phyloP scores from a whole-genome alignment of 2,797 vertebrate species.

The Mareca penelope region DNA sequence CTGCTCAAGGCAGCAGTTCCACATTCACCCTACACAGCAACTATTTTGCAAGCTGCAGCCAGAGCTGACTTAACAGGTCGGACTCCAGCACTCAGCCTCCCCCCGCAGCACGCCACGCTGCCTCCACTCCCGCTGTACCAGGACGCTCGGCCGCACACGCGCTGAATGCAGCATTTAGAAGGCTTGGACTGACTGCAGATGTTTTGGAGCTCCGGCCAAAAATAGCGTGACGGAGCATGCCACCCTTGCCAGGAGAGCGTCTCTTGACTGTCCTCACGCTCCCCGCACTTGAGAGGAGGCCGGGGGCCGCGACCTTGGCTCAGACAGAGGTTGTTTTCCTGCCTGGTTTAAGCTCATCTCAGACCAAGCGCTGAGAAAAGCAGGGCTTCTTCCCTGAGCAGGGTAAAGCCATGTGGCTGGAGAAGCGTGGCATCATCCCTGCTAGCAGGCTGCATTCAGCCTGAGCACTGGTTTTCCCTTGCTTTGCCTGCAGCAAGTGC shows the following conservation, averaged over 20 bases:
- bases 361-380: background rate
- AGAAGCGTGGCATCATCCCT: background rate
- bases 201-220: slow-evolving; percentile 38
- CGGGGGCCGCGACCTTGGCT: background rate
- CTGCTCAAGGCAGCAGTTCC: background rate
- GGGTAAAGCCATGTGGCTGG: rapidly evolving
- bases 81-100: background rate
- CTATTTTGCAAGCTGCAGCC: background rate
- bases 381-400: background rate
- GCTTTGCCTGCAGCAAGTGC: background rate
- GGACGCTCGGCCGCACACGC: slow-evolving; percentile 4
- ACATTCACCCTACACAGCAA: background rate
- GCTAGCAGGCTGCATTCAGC: background rate
- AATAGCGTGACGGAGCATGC: background rate
- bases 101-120: background rate
- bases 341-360: background rate
- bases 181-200: slow-evolving; percentile 8
- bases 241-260: background rate
- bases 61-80: background rate
- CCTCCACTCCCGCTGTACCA: background rate
- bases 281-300: background rate
- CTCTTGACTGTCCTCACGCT: background rate
- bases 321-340: background rate
- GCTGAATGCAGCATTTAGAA: slow-evolving; percentile 29
- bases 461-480: background rate